These are phyloP conservation scores for Phortica variegata DNA, from an alignment of 1,140 invertebrate species.

Conservation along the genomic window DNA sequence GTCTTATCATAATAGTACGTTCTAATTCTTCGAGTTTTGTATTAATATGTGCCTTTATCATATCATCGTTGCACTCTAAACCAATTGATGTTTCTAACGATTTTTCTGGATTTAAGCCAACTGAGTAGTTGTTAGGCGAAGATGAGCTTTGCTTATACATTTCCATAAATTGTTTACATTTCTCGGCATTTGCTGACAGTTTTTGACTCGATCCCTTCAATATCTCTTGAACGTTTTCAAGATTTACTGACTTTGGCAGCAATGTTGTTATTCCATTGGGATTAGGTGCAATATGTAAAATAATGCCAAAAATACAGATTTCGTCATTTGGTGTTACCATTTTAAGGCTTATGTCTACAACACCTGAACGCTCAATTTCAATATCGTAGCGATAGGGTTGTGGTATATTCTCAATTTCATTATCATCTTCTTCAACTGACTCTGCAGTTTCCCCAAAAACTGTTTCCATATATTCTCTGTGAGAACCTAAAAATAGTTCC, in stretches of 20 bases:
- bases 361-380: constrained; percentile 47
- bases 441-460: constrained; percentile 34
- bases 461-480: constrained; percentile 46
- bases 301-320: constrained; percentile 41
- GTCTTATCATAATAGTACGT: constrained; percentile 17
- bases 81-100: constrained; percentile 1
- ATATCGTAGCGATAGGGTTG: constrained; percentile 44
- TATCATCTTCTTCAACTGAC: constrained; percentile 37
- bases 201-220: constrained; percentile 18
- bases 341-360: constrained; percentile 35
- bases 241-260: constrained; percentile 28
- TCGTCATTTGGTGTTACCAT: constrained; percentile 33
- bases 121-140: not conserved
- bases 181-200: constrained; percentile 24
- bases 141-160: constrained; percentile 15
- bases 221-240: constrained; percentile 36
- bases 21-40: constrained; percentile 22
- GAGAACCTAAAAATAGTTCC: constrained; percentile 38
- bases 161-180: constrained; percentile 32
- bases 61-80: not conserved
- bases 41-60: constrained; percentile 21
- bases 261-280: constrained; percentile 51
- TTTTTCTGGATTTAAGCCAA: no score
- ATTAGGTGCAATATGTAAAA: constrained; percentile 45
- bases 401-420: constrained; percentile 18